Percentiles rank a stretch among this genome's conserved stretches.
phyloP scores from a whole-genome alignment of 2,797 vertebrate genomes.

The Gymnoscopelus microlampas region DNA sequence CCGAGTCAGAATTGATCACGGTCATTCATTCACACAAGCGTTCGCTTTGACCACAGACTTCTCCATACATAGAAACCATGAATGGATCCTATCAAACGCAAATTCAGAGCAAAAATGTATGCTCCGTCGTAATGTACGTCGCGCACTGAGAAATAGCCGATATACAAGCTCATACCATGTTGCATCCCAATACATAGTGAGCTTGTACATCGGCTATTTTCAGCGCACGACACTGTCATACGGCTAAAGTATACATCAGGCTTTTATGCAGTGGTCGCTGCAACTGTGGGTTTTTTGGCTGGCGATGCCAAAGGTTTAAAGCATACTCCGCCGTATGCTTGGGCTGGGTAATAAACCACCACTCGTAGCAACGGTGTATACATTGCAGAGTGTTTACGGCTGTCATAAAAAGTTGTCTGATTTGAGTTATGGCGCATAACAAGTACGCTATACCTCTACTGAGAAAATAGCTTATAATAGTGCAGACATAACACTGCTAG shows the following conservation, averaged over 20 bases:
- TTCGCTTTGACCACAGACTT: constrained; percentile 51
- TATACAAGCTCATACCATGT: too few relatives aligned
- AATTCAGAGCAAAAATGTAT: constrained; percentile 22
- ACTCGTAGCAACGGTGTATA: constrained; percentile 51
- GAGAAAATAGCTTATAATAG: constrained; percentile 70
- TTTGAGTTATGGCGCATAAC: constrained; percentile 58
- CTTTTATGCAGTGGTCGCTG: neutral
- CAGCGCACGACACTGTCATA: too few relatives aligned
- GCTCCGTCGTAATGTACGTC: too few relatives aligned
- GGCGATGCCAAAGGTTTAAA: constrained; percentile 23
- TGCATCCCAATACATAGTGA: too few relatives aligned
- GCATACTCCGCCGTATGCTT: neutral
- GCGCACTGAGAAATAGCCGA: too few relatives aligned
- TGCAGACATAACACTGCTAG: constrained; percentile 43
- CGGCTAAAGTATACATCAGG: neutral
- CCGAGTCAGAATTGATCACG: constrained; percentile 44
- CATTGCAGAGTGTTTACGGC: constrained; percentile 62
- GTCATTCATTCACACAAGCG: constrained; percentile 60
- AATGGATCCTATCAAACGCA: constrained; percentile 13
- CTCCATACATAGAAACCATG: constrained; percentile 35
- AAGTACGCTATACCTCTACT: constrained; percentile 27
- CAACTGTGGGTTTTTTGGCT: neutral
- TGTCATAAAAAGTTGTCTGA: constrained; percentile 49
- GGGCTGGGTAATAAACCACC: constrained; percentile 39
- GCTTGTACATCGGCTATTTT: too few relatives aligned